Evolutionary conservation across 2,888 invertebrate genomes (phyloP).

Genomic region (Chymomyza fuscimana): DNA sequence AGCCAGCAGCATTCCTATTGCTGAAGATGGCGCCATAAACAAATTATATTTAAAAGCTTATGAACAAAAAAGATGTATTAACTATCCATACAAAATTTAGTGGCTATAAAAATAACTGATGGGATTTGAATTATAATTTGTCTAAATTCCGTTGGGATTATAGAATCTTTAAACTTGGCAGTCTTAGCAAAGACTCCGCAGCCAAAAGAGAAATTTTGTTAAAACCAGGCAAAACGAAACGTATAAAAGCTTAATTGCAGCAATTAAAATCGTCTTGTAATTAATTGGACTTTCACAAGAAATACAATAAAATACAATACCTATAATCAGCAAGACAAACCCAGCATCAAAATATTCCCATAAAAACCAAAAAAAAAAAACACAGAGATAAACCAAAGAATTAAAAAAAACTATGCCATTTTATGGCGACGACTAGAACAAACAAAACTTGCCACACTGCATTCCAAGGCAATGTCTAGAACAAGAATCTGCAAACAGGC

Average conservation of each 20-base stretch:
- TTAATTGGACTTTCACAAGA: conserved; percentile 42
- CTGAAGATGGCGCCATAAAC: no score
- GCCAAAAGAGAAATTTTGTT: conserved; percentile 10
- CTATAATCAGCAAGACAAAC: not conserved
- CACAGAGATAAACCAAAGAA: not conserved
- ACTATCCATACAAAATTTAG: no score
- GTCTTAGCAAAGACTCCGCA: not conserved
- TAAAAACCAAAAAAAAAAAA: not conserved
- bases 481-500: conserved; percentile 22
- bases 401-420: not conserved
- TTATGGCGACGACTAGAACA: conserved; percentile 25
- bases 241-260: conserved; percentile 40
- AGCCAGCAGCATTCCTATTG: no score
- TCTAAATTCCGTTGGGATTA: not conserved
- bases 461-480: conserved; percentile 44
- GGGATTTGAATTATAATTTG: not conserved
- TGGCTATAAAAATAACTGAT: not conserved
- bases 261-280: conserved; percentile 29
- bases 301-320: conserved; percentile 5
- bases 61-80: no score
- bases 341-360: not conserved
- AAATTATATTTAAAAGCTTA: no score
- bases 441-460: conserved; percentile 24
- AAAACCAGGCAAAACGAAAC: conserved; percentile 19
- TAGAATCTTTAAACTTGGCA: not conserved